Base-by-base conservation (phyloP, 2,888 invertebrate species). In the Papilio elwesi region DNA sequence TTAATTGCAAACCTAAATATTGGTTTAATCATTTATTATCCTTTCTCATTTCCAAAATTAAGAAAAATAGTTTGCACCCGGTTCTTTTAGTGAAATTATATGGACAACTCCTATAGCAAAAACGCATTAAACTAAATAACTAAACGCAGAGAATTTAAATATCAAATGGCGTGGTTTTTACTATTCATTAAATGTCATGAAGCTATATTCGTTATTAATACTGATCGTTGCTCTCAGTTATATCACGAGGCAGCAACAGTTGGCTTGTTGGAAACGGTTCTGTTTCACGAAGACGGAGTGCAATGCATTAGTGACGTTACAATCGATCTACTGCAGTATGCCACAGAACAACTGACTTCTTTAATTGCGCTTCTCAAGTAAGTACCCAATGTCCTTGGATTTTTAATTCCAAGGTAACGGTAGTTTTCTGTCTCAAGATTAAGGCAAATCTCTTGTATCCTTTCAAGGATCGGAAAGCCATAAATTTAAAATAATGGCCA, bases 251-350 rank as follows among this genome's bases (percentile, higher is more conserved):
- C 96, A 0, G 96, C 97, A 0, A 95, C 96, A 0, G 95, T 97
- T 43, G 97, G 97, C 12, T 89, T 98, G 0, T 87, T 98, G 65
- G 98, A 98, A 90, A 96, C 97, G 0, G 95, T 97, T 3, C 88
- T 98, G 59, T 98, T 96, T 83, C 98, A 98, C 85, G 95, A 95
- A 38, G 97, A 96, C 78, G 96, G 97, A 6, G 97, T 96, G 70
- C 96, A 97, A 83, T 95, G 96, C 57, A 91, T 98, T 73, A 96
- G 95, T 66, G 98, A 98, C 70, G 91, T 95, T 0, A 95, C 96
- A 13, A 93, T 97, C 8, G 98, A 98, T 90, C 91, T 98, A 16
- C 92, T 98, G 26, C 97, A 98, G 87, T 98, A 98, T 83, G 95
- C 96, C 48, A 95, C 96, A 51, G 95, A 96, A 74, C 95, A 95